phyloP scores from a whole-genome alignment of 2,888 invertebrate species.

The Dicycla oo region DNA sequence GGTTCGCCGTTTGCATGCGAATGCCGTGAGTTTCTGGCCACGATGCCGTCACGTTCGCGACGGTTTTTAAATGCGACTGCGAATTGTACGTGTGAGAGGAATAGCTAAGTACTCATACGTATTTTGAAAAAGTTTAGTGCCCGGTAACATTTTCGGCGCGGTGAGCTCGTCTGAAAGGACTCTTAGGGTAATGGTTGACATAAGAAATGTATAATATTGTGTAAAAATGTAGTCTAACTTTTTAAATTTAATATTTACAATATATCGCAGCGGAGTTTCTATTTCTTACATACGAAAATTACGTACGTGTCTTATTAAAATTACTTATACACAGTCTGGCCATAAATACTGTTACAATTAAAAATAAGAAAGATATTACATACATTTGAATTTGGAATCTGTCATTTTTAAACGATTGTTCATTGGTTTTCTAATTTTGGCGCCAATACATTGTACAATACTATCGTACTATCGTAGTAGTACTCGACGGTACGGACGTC shows the following conservation, averaged over 20 bases:
- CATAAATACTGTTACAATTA: no score
- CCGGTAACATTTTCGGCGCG: neutral
- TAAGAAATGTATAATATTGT: conserved; percentile 3
- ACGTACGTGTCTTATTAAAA: conserved; percentile 26
- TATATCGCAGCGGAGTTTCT: conserved; percentile 3
- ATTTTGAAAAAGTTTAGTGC: neutral
- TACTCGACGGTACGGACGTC: no score
- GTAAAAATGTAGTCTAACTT: neutral
- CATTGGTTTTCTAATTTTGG: no score
- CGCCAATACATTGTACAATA: no score
- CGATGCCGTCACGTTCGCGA: neutral
- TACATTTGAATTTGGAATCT: no score
- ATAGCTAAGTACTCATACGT: neutral
- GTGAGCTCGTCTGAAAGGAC: neutral
- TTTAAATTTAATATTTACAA: neutral
- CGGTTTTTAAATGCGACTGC: neutral
- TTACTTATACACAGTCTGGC: neutral
- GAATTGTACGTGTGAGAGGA: neutral
- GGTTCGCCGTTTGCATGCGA: neutral
- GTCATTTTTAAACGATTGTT: no score
- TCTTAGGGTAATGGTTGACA: neutral
- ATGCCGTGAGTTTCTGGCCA: neutral
- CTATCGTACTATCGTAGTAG: no score
- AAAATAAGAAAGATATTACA: no score
- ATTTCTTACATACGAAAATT: conserved; percentile 47